Evolutionary conservation across 2,888 invertebrate species (phyloP), one percentile per base, ranked within the genome.

Genomic region (Agrotis ipsilon): DNA sequence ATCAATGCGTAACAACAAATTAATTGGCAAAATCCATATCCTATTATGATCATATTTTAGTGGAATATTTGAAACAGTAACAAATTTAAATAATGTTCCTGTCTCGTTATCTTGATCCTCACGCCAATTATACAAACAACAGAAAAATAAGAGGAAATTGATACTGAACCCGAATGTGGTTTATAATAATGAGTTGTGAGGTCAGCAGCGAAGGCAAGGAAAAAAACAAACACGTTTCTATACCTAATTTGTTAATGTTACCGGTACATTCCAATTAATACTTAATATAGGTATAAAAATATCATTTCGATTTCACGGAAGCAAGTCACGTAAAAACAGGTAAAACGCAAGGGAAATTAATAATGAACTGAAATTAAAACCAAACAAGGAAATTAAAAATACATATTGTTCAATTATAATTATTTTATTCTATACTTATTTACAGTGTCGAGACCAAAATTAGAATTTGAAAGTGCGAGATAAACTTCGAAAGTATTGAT

Each of bases 81-180:
- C 54, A 63, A 59, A 32, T 14, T 19, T 19, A 45, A 27, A 52
- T 52, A 45, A 32, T 14, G 6, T 55, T 57, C 57, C 57, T 75
- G 45, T 24, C 11, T 14, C 49, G 5, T 43, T 27, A 63, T 73
- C 45, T 24, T 72, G 16, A 9, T 52, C 27, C 19, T 14, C 3
- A 43, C 16, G 14, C 18, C 21, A 75, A 32, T 45, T 19, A 57
- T 19, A 21, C 16, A n/a, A 21, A 24, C 1, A 46, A 51, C 14
- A 51, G 16, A 39, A 27, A 70, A 11, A 45, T 3, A 14, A 52
- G 24, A 68, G 51, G 57, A 72, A 76, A 58, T 58, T 48, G 16
- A 52, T 51, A 43, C n/a, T 6, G 39, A 16, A 39, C 13, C 21
- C n/a, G 7, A 24, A 19, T 57, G 14, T 24, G 21, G 49, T 67